phyloP scores from a whole-genome alignment of 1,140 invertebrate genomes.

The Heliconius hewitsoni region DNA sequence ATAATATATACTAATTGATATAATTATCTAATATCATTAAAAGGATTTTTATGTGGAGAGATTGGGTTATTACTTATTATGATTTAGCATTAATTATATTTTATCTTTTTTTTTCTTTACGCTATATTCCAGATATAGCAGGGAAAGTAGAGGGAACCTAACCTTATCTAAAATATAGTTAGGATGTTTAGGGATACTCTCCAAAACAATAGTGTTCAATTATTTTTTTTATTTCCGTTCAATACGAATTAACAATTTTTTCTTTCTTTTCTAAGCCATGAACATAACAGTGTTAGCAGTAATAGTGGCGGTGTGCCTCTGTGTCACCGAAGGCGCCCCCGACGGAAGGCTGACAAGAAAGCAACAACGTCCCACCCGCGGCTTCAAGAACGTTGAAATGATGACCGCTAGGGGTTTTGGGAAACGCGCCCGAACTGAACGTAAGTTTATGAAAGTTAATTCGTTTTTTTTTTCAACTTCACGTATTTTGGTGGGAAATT shows the following conservation, averaged over 20 bases:
- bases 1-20: no score
- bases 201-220: no score
- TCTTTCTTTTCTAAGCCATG: constrained; percentile 54
- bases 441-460: constrained; percentile 49
- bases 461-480: neutral
- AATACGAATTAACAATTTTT: neutral
- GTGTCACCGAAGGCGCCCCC: constrained; percentile 60
- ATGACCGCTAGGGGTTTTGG: constrained; percentile 83
- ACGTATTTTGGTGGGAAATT: no score
- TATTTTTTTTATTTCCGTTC: neutral
- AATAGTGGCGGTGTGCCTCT: constrained; percentile 64
- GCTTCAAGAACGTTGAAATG: constrained; percentile 83
- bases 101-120: no score
- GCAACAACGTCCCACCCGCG: constrained; percentile 80
- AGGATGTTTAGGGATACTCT: no score
- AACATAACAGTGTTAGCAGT: constrained; percentile 67
- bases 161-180: no score
- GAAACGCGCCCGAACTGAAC: constrained; percentile 73
- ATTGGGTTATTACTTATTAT: no score
- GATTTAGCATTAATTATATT: no score
- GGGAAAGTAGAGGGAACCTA: no score
- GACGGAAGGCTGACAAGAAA: constrained; percentile 65
- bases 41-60: no score
- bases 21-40: no score
- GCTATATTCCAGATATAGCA: no score